A percentile compares a stretch with the other conserved stretches of the same genome.
phyloP scores from a whole-genome alignment of 2,797 vertebrate genomes.

The Mycteria americana region DNA sequence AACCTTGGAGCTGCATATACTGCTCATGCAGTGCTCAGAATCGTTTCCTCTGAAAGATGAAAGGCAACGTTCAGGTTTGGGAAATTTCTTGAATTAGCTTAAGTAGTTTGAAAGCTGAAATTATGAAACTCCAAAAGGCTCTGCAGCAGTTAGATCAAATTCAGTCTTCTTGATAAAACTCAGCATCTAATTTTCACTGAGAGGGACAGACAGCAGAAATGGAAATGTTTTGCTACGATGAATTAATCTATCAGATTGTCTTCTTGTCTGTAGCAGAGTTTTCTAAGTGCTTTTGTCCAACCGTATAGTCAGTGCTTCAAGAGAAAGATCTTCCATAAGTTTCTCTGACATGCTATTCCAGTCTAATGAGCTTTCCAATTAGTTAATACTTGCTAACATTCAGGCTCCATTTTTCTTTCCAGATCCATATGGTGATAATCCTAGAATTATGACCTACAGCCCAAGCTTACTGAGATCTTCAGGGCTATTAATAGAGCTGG shows the following conservation, averaged over 20 bases:
- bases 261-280: not conserved
- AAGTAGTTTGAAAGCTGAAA: not conserved
- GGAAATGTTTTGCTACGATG: not conserved
- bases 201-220: not conserved
- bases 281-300: not conserved
- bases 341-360: not conserved
- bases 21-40: not conserved
- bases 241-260: not conserved
- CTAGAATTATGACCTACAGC: not conserved
- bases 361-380: slow-evolving; percentile 5
- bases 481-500: not conserved
- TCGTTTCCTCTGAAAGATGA: not conserved
- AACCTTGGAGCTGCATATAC: not conserved
- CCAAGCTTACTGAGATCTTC: not conserved
- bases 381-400: not conserved
- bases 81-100: not conserved
- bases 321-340: not conserved
- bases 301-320: not conserved
- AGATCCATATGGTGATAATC: not conserved
- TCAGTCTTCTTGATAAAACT: not conserved
- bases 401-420: slow-evolving; percentile 10
- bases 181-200: not conserved
- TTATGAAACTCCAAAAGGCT: not conserved
- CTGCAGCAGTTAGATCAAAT: not conserved
- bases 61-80: not conserved